Evolutionary conservation across 2,797 vertebrate species (phyloP).

Genomic region (Echeneis naucrates): DNA sequence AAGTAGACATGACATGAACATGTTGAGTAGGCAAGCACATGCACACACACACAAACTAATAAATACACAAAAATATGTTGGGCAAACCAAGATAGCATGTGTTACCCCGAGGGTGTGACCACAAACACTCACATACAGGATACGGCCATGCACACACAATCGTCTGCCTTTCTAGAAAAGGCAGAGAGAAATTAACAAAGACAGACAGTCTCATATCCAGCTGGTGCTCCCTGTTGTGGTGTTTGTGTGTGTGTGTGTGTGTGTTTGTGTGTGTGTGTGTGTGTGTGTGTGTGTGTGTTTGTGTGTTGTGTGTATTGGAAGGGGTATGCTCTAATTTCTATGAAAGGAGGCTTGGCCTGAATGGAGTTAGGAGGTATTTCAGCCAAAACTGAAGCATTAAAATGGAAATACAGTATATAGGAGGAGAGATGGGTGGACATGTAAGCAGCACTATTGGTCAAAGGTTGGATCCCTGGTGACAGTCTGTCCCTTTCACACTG

Average conservation of each 20-base stretch:
- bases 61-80: slow-evolving; percentile 63
- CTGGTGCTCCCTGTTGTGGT: slow-evolving; percentile 62
- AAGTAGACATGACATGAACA: slow-evolving; percentile 70
- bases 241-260: slow-evolving; percentile 24
- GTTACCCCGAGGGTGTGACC: slow-evolving; percentile 68
- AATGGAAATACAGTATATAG: slow-evolving; percentile 22
- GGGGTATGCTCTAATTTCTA: slow-evolving; percentile 21
- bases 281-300: slow-evolving; percentile 22
- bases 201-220: slow-evolving; percentile 65
- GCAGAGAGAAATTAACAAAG: slow-evolving; percentile 70
- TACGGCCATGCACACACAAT: background rate
- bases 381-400: slow-evolving; percentile 19
- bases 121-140: slow-evolving; percentile 24
- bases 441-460: slow-evolving; percentile 56
- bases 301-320: too few relatives aligned
- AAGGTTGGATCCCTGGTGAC: slow-evolving; percentile 68
- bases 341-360: slow-evolving; percentile 23
- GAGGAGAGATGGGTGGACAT: slow-evolving; percentile 52
- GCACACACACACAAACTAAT: slow-evolving; percentile 23
- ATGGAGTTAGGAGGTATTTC: slow-evolving; percentile 17
- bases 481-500: slow-evolving; percentile 64
- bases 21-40: slow-evolving; percentile 47
- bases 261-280: slow-evolving; percentile 19
- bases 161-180: slow-evolving; percentile 55
- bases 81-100: slow-evolving; percentile 66